These are phyloP conservation scores for Lampris incognitus DNA, from an alignment of 2,113 vertebrate genomes.

Conservation along the genomic window DNA sequence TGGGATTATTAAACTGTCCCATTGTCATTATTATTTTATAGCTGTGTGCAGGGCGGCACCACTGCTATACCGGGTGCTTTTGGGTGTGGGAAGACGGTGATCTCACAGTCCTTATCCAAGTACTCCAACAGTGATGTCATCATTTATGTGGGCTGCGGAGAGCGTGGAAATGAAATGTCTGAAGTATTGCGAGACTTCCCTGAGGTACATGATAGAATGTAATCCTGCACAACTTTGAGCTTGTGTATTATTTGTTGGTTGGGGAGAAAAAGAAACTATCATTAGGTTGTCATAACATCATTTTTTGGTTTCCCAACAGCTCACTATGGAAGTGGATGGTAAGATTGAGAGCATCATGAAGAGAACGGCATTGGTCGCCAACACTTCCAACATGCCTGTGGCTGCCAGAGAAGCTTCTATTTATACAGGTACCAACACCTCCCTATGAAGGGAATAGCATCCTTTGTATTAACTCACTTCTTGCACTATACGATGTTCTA, in stretches of 20 bases:
- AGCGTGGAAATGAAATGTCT: constrained; percentile 99
- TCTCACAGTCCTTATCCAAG: constrained; percentile 97
- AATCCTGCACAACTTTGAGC: neutral
- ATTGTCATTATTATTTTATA: constrained; percentile 2
- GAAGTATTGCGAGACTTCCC: constrained; percentile 98
- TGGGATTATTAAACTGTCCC: too few relatives aligned
- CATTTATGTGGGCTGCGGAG: constrained; percentile 96
- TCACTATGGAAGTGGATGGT: constrained; percentile 96
- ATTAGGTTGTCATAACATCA: neutral
- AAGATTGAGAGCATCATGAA: constrained; percentile 98
- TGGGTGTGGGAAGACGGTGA: constrained; percentile 98
- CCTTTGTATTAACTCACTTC: neutral
- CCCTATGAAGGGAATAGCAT: neutral
- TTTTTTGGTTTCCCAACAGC: constrained; percentile 71
- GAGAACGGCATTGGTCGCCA: constrained; percentile 94
- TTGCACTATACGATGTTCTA: neutral
- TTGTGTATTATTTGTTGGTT: constrained; percentile 29
- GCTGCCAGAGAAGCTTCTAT: constrained; percentile 98
- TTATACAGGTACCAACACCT: constrained; percentile 87
- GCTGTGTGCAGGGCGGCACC: constrained; percentile 97
- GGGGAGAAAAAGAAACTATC: neutral
- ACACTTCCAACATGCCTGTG: constrained; percentile 98
- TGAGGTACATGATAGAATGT: constrained; percentile 84
- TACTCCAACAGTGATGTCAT: constrained; percentile 99
- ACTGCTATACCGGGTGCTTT: constrained; percentile 98